Conservation (phyloP, 2,113 vertebrate genomes). For the Pithys albifrons region DNA sequence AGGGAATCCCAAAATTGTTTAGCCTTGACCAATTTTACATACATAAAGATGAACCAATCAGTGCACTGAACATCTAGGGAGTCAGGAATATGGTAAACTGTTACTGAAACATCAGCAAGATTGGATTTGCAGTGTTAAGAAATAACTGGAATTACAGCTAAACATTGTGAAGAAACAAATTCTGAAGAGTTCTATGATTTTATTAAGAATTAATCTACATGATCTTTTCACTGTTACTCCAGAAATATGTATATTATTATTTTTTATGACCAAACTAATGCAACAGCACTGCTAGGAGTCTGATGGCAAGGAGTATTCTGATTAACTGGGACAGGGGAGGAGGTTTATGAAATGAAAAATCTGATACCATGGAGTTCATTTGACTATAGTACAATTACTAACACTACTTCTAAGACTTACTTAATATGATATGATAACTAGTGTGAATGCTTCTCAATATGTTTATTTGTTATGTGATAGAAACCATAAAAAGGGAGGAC, state of each 20-base stretch:
- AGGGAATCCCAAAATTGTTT: not conserved
- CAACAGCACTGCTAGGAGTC: not conserved
- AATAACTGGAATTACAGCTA: not conserved
- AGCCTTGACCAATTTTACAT: not conserved
- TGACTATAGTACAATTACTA: not conserved
- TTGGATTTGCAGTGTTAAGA: not conserved
- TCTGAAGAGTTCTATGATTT: not conserved
- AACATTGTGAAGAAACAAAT: not conserved
- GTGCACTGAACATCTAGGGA: not conserved
- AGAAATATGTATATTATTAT: not conserved
- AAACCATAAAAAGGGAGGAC: not conserved
- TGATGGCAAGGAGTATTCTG: not conserved
- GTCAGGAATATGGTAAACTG: slow-evolving; percentile 2
- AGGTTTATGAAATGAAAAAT: not conserved
- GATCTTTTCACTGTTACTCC: not conserved
- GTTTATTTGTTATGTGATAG: not conserved
- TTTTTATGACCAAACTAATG: not conserved
- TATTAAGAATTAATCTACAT: not conserved
- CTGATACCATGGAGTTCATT: not conserved
- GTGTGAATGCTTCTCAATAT: not conserved
- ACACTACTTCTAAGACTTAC: not conserved
- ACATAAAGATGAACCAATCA: not conserved
- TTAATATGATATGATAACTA: not conserved
- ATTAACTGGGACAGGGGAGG: not conserved
- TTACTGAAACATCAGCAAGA: not conserved